A percentile compares a stretch with the other conserved stretches of the same genome.
Evolutionary conservation across 2,797 vertebrate genomes (phyloP).

Genomic region (Luscinia megarhynchos): DNA sequence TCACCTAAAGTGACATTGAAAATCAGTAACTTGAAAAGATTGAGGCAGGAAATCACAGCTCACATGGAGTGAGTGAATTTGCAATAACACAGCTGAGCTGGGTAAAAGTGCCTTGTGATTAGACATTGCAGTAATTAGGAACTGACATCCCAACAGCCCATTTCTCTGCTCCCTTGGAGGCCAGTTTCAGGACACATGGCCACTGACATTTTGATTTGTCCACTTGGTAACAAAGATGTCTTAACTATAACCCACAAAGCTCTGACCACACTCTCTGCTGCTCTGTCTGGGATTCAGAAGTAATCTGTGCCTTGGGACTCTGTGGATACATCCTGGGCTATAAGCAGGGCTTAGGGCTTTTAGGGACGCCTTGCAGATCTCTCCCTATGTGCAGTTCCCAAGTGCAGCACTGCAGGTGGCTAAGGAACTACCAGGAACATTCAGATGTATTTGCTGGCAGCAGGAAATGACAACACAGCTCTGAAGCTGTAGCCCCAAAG

Average conservation of each 20-base stretch:
- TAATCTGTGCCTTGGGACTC: background rate
- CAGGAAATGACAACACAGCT: background rate
- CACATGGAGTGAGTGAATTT: background rate
- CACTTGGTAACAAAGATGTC: background rate
- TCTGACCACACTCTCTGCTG: background rate
- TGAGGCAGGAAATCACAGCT: background rate
- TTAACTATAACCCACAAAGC: background rate
- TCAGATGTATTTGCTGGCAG: background rate
- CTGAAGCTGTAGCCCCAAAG: background rate
- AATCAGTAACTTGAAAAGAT: background rate
- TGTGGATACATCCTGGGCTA: background rate
- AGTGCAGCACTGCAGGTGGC: background rate
- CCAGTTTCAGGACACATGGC: background rate
- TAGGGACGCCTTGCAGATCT: background rate
- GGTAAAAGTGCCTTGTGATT: background rate
- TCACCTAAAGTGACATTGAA: slow-evolving; percentile 83
- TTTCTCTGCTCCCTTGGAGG: background rate
- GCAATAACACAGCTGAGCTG: background rate
- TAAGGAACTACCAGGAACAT: background rate
- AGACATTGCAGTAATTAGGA: background rate
- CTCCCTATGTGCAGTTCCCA: no score
- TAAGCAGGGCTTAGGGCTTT: background rate
- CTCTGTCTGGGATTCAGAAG: background rate
- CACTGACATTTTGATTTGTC: background rate
- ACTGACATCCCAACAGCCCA: background rate